Evolutionary conservation across 2,888 invertebrate species (phyloP), one percentile per base, ranked within the genome.

Genomic region (Steinernema hermaphroditum): DNA sequence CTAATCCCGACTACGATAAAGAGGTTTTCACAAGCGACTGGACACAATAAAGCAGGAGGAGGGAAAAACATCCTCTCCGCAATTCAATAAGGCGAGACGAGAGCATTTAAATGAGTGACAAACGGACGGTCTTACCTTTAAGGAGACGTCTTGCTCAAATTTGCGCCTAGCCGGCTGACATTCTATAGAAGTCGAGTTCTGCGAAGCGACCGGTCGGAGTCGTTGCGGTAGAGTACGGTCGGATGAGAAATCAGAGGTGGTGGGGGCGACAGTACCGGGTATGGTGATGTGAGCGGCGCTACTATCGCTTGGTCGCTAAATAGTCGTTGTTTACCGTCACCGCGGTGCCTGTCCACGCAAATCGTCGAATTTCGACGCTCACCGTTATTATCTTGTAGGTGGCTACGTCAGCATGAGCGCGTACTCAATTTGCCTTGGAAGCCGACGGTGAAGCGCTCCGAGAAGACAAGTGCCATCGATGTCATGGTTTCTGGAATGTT

Each of bases 391-490:
- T 29, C 62, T 79, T 82, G 29, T 75, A 91, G 91, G 91, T 97
- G 96, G 96, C 88, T 95, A 83, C 91, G 97, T 24, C 92, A 93
- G 71, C 96, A 97, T 88, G 94, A 95, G 1, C 91, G 91, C 81
- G 94, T 96, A 2, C 88, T 91, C 16, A 89, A 89, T 69, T 92
- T 95, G 92, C 91, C 91, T 83, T 96, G 96, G 89, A 92, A 92
- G 85, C 90, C 91, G 76, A 92, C 92, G 46, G 91, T 94, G 4
- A 93, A 94, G 83, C 90, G 97, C 78, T 94, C 97, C 0, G 92
- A 96, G 87, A 92, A 92, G 78, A 92, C 96, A 16, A 98, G 97
- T 89, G 94, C 94, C 22, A 92, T 97, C 83, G 97, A 98, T 71
- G 75, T 80, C 68, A 74, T 86, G 68, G 83, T 84, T 49, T 80